Base-by-base conservation (phyloP, 2,113 vertebrate species). In the Miniopterus natalensis region DNA sequence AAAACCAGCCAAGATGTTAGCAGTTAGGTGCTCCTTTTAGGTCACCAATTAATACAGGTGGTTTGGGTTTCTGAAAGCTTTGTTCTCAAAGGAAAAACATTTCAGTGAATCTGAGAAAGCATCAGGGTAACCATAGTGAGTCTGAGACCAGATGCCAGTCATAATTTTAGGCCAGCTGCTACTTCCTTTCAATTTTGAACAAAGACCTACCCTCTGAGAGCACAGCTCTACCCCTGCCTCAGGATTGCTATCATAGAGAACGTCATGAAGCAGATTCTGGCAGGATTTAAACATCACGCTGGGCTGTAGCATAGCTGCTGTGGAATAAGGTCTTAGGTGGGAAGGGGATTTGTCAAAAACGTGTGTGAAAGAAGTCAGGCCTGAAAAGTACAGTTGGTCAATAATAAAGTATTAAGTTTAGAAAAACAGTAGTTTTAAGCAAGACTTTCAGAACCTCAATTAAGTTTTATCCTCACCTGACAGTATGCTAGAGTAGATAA, bases 131-230 rank as follows among this genome's bases (percentile, higher is more conserved):
- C 71, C 75, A 40, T 95, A 97, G 97, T 97, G 81, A 97, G 88
- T 93, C 61, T 88, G 90, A 95, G 49, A 94, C 92, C 71, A 97
- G 90, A 81, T 88, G 94, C 87, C 96, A 97, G 81, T 96, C 53
- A 90, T 96, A 88, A 97, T 95, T 96, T 95, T 75, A 95, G 77
- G 88, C 96, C 90, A 96, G 90, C 90, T 97, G 95, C 77, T 95
- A 74, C 75, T 61, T 95, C 79, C 80, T 96, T 95, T 94, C 14
- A 12, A 81, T 92, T 94, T 27, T 90, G 91, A 95, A 96, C 90
- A 97, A 95, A 97, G 81, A 57, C 90, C 36, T 93, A 81, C 61
- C 80, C 77, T 97, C 77, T 73, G 96, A 97, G 81, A 97, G 49
- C 61, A 73, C 0, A 63, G 77, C 40, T 91, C 73, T 87, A 45